Evolutionary conservation across 2,888 invertebrate species (phyloP).

Genomic region (Oscheius sp.): DNA sequence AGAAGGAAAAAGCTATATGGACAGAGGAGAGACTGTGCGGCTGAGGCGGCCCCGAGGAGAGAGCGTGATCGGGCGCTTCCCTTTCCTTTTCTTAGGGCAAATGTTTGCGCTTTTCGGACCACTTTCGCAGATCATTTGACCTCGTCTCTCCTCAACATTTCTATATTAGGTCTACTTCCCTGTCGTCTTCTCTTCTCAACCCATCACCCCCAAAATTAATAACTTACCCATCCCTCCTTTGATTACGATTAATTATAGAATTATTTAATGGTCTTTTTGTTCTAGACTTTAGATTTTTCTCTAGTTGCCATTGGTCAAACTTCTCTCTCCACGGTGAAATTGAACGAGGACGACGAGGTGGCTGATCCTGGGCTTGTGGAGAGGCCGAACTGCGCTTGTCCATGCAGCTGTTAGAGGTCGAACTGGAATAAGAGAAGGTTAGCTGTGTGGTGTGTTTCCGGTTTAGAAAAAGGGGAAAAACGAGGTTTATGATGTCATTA

Average conservation of each 20-base stretch:
- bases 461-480: too few relatives aligned
- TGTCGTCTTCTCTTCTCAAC: not conserved
- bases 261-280: constrained; percentile 5
- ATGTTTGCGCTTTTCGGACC: constrained; percentile 40
- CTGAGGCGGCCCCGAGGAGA: not conserved
- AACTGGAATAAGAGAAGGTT: too few relatives aligned
- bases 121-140: constrained; percentile 38
- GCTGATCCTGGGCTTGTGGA: not conserved
- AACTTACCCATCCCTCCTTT: constrained; percentile 21
- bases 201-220: not conserved
- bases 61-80: constrained; percentile 37
- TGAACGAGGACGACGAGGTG: not conserved
- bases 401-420: constrained; percentile 8
- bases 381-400: not conserved
- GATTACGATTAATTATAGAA: not conserved
- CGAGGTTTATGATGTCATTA: too few relatives aligned
- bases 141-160: constrained; percentile 10
- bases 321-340: constrained; percentile 17
- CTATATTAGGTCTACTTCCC: not conserved
- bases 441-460: too few relatives aligned
- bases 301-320: constrained; percentile 7
- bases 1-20: not conserved
- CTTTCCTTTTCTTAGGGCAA: constrained; percentile 37
- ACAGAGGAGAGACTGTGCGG: constrained; percentile 1
- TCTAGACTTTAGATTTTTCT: constrained; percentile 1